Evolutionary conservation across 1,140 invertebrate species (phyloP).

Genomic region (Drosophila ficusphila): DNA sequence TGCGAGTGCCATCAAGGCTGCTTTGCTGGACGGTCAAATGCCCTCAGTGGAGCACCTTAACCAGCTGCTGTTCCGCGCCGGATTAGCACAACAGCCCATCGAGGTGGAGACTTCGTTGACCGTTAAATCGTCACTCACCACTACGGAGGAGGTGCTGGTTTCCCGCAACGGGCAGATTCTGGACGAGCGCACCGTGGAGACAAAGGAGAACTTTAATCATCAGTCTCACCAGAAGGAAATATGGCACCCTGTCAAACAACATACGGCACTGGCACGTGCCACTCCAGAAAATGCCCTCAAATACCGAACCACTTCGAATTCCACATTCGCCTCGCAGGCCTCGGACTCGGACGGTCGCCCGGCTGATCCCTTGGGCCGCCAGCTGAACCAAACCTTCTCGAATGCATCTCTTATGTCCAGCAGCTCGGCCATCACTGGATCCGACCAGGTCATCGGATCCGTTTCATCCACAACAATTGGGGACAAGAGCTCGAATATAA

Average conservation of each 20-base stretch:
- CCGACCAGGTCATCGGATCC: conserved; percentile 59
- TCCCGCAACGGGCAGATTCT: conserved; percentile 88
- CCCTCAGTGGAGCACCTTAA: conserved; percentile 90
- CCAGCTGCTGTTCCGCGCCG: conserved; percentile 88
- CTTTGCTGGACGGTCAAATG: conserved; percentile 89
- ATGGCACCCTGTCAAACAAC: conserved; percentile 86
- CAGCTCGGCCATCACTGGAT: conserved; percentile 55
- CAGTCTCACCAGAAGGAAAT: conserved; percentile 89
- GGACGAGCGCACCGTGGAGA: conserved; percentile 89
- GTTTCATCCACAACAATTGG: conserved; percentile 61
- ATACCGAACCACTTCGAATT: conserved; percentile 60
- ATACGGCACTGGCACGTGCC: conserved; percentile 39
- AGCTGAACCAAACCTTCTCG: conserved; percentile 71
- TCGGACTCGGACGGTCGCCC: conserved; percentile 44
- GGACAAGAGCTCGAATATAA: conserved; percentile 73
- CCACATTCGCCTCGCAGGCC: conserved; percentile 53
- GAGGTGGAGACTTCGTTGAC: conserved; percentile 90
- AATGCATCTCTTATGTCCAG: conserved; percentile 68
- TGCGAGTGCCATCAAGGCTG: conserved; percentile 89
- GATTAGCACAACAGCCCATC: conserved; percentile 89
- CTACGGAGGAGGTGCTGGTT: conserved; percentile 90
- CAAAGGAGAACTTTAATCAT: conserved; percentile 90
- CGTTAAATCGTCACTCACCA: conserved; percentile 90
- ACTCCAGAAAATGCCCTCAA: conserved; percentile 69
- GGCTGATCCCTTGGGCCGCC: conserved; percentile 39